Evolutionary conservation across 23 tunicate species (phyloP).

Genomic region (Styela clava): DNA sequence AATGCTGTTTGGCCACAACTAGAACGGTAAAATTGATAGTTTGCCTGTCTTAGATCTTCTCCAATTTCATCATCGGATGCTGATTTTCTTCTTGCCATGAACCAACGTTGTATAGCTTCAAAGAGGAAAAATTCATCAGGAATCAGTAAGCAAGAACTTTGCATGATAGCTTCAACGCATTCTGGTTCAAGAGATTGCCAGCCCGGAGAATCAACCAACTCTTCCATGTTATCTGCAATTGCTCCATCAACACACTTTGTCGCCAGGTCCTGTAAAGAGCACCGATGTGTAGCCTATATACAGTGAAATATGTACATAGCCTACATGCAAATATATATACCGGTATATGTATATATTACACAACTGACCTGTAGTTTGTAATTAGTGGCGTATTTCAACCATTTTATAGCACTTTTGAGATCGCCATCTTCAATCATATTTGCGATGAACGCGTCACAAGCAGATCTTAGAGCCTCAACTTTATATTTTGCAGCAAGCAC

Average conservation of each 20-base stretch:
- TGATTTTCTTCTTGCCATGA: constrained; percentile 56
- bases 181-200: constrained; percentile 63
- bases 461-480: constrained; percentile 78
- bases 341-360: too few relatives aligned
- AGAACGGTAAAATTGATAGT: too few relatives aligned
- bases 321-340: too few relatives aligned
- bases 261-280: constrained; percentile 76
- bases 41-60: constrained; percentile 53
- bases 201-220: constrained; percentile 73
- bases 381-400: constrained; percentile 79
- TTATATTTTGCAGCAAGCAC: constrained; percentile 83
- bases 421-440: constrained; percentile 98
- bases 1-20: too few relatives aligned
- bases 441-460: constrained; percentile 91
- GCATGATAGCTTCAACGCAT: constrained; percentile 69
- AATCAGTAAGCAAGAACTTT: constrained; percentile 68
- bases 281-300: too few relatives aligned
- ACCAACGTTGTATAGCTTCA: constrained; percentile 89
- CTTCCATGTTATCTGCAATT: constrained; percentile 84
- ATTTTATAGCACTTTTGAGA: constrained; percentile 74
- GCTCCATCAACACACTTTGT: constrained; percentile 98
- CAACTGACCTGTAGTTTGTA: constrained; percentile 67
- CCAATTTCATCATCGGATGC: constrained; percentile 36
- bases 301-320: too few relatives aligned
- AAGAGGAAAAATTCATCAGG: constrained; percentile 90